Evolutionary conservation across 2,797 vertebrate species (phyloP).

Genomic region (Syngnathus rostellatus): DNA sequence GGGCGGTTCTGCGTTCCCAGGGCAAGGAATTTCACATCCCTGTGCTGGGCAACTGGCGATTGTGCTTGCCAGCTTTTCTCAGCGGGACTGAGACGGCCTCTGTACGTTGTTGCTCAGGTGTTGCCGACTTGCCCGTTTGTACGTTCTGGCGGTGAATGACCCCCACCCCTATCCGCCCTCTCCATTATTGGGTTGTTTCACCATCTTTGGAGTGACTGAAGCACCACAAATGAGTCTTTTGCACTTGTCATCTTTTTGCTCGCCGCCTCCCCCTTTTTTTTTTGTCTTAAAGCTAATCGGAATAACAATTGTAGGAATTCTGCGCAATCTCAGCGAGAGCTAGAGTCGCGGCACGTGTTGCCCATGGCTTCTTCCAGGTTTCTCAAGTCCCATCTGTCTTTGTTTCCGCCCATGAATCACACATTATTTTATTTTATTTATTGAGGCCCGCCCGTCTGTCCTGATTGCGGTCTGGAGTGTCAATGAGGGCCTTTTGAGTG

Average conservation of each 20-base stretch:
- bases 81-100: no score
- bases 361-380: constrained; percentile 65
- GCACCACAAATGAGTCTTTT: constrained; percentile 25
- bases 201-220: constrained; percentile 16
- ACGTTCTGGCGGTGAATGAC: not conserved
- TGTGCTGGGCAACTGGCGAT: constrained; percentile 25
- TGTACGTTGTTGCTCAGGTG: no score
- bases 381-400: constrained; percentile 44
- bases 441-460: constrained; percentile 32
- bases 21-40: constrained; percentile 65
- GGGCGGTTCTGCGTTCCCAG: constrained; percentile 52
- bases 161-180: constrained; percentile 12
- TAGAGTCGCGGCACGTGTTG: constrained; percentile 50
- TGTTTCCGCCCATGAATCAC: constrained; percentile 44
- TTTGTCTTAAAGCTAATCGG: constrained; percentile 62
- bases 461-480: constrained; percentile 28
- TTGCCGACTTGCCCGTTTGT: not conserved
- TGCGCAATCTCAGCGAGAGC: constrained; percentile 50
- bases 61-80: no score
- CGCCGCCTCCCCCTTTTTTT: constrained; percentile 13
- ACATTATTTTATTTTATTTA: constrained; percentile 21
- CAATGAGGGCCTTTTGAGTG: constrained; percentile 18
- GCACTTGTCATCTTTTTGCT: constrained; percentile 10
- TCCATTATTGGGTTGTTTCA: constrained; percentile 62
- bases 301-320: constrained; percentile 76